These are phyloP conservation scores for Limulus polyphemus DNA, from an alignment of 2,888 invertebrate species.

Conservation along the genomic window DNA sequence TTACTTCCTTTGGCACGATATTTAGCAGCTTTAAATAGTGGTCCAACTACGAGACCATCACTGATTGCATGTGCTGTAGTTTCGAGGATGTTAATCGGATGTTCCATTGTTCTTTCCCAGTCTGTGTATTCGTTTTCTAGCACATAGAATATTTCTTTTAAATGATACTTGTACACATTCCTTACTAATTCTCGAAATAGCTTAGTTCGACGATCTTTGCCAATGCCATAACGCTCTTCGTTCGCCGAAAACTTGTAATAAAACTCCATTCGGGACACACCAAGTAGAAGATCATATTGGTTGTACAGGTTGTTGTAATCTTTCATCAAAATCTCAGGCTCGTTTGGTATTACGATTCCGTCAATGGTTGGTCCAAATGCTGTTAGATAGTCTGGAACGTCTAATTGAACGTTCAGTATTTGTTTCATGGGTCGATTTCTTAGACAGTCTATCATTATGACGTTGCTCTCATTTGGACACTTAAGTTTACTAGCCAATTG, in stretches of 20 bases:
- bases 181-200: constrained; percentile 56
- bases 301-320: constrained; percentile 9
- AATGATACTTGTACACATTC: constrained; percentile 73
- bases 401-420: constrained; percentile 11
- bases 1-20: constrained; percentile 51
- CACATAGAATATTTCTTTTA: constrained; percentile 74
- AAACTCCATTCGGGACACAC: constrained; percentile 36
- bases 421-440: constrained; percentile 23
- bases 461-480: constrained; percentile 51
- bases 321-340: constrained; percentile 35
- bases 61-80: constrained; percentile 75
- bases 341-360: constrained; percentile 73
- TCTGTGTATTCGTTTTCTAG: constrained; percentile 96
- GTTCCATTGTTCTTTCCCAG: constrained; percentile 46
- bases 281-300: constrained; percentile 33
- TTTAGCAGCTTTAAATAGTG: constrained; percentile 75
- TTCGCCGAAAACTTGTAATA: constrained; percentile 46
- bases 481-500: constrained; percentile 56
- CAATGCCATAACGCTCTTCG: constrained; percentile 66
- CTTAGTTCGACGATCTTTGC: constrained; percentile 36
- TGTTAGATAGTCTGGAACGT: constrained; percentile 57
- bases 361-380: constrained; percentile 89
- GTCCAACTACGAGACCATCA: constrained; percentile 82
- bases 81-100: constrained; percentile 37
- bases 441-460: constrained; percentile 42